Conservation (phyloP, 2,113 vertebrate species). For the Nycticryphes semicollaris region DNA sequence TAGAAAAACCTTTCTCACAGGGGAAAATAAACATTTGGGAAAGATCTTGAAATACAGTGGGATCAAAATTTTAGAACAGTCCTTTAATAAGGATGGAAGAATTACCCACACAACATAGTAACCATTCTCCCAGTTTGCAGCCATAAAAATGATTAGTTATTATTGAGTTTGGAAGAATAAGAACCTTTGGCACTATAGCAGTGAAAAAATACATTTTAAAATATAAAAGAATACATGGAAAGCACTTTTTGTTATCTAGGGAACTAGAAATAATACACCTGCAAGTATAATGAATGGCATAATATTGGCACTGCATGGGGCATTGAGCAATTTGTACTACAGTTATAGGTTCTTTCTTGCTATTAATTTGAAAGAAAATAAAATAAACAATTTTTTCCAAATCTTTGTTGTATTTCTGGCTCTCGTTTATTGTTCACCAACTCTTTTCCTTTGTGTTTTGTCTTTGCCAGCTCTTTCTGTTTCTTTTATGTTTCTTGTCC, state of each 20-base stretch:
- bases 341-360: conserved; percentile 68
- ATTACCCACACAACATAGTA: conserved; percentile 41
- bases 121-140: conserved; percentile 40
- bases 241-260: conserved; percentile 68
- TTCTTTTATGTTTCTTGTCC: conserved; percentile 46
- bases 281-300: conserved; percentile 75
- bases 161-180: conserved; percentile 71
- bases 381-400: conserved; percentile 69
- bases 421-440: conserved; percentile 60
- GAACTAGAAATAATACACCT: conserved; percentile 81
- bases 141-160: conserved; percentile 71
- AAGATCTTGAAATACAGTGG: conserved; percentile 52
- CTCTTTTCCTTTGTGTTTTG: conserved; percentile 56
- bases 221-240: conserved; percentile 72
- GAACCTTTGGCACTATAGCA: conserved; percentile 56
- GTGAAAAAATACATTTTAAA: conserved; percentile 74
- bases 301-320: conserved; percentile 71
- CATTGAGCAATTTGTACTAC: conserved; percentile 69
- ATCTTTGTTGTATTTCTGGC: conserved; percentile 68
- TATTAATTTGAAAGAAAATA: conserved; percentile 78
- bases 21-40: conserved; percentile 66
- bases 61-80: conserved; percentile 50
- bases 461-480: conserved; percentile 41
- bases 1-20: conserved; percentile 53
- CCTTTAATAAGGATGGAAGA: conserved; percentile 51